Conservation (phyloP, 1,140 invertebrate species). For the Papilio glaucus region DNA sequence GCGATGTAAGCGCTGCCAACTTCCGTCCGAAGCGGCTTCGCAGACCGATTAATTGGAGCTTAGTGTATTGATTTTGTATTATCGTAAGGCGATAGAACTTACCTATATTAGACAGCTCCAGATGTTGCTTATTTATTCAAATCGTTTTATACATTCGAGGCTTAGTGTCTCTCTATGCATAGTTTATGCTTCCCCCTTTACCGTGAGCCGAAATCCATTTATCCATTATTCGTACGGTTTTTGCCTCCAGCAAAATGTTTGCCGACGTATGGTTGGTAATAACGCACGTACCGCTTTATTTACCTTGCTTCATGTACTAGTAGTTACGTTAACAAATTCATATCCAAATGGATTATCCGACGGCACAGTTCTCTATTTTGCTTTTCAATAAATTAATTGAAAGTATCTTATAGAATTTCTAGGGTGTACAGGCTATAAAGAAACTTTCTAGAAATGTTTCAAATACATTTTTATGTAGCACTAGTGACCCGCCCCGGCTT, state of each 20-base stretch:
- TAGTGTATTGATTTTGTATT: constrained; percentile 79
- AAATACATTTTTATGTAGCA: too few relatives aligned
- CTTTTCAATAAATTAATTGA: constrained; percentile 14
- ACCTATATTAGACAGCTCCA: constrained; percentile 63
- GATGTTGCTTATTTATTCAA: constrained; percentile 66
- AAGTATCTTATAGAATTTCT: too few relatives aligned
- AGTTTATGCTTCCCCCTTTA: constrained; percentile 45
- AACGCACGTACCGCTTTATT: constrained; percentile 26
- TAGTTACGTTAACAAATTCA: constrained; percentile 30
- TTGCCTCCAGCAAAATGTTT: constrained; percentile 33
- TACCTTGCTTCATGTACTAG: constrained; percentile 12
- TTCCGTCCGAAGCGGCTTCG: constrained; percentile 50
- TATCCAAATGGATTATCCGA: constrained; percentile 24
- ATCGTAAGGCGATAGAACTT: constrained; percentile 68
- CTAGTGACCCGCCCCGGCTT: too few relatives aligned
- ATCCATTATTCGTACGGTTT: constrained; percentile 47
- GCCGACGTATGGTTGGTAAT: constrained; percentile 28
- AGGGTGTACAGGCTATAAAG: too few relatives aligned
- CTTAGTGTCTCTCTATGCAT: constrained; percentile 54
- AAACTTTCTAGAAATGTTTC: too few relatives aligned
- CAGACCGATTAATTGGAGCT: constrained; percentile 71
- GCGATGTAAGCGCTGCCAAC: constrained; percentile 49
- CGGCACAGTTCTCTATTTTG: constrained; percentile 9
- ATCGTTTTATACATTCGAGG: constrained; percentile 47
- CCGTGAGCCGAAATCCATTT: constrained; percentile 52